Evolutionary conservation across 2,797 vertebrate genomes (phyloP).

Genomic region (Trichosurus vulpecula): DNA sequence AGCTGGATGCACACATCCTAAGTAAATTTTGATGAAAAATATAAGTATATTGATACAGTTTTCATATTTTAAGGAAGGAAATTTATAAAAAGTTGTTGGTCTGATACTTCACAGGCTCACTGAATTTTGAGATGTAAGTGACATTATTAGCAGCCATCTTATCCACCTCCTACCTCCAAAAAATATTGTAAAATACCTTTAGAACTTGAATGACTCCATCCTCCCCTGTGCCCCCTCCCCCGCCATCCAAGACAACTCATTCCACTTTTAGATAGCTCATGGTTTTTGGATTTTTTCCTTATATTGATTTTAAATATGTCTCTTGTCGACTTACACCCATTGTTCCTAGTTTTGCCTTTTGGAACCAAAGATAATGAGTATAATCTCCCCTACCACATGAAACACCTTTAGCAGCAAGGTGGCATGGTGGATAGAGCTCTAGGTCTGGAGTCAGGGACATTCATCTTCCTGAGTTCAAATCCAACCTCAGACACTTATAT

Average conservation of each 20-base stretch:
- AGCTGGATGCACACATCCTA: constrained; percentile 39
- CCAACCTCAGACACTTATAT: neutral
- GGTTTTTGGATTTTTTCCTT: neutral
- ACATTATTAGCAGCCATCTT: neutral
- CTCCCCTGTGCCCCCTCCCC: neutral
- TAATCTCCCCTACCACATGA: neutral
- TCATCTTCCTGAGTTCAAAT: neutral
- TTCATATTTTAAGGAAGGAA: constrained; percentile 46
- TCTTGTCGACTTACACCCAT: neutral
- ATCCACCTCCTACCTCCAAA: neutral
- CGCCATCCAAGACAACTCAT: neutral
- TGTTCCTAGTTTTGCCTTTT: neutral
- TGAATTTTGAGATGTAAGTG: constrained; percentile 40
- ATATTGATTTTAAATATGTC: neutral
- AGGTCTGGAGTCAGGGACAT: neutral
- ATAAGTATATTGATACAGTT: constrained; percentile 47
- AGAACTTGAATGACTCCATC: neutral
- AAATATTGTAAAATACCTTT: neutral
- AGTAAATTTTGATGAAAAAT: constrained; percentile 47
- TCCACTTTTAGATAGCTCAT: neutral
- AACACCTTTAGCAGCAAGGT: neutral
- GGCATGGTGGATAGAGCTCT: neutral
- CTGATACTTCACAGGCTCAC: constrained; percentile 47
- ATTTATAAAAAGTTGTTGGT: constrained; percentile 48
- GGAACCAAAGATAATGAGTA: neutral